phyloP scores from a whole-genome alignment of 2,888 invertebrate species.

The Conus canariensis region DNA sequence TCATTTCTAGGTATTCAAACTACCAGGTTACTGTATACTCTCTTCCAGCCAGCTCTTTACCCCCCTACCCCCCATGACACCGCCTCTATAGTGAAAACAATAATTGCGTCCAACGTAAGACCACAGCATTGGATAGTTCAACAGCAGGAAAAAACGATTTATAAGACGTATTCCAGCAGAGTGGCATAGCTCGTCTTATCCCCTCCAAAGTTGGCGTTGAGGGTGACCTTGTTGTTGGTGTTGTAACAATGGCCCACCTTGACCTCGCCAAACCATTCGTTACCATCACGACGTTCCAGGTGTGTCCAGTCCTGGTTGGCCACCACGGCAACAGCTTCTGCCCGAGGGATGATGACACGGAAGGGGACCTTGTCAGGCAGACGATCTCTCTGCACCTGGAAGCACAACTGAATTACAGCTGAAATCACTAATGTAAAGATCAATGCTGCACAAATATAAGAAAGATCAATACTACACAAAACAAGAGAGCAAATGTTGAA shows the following conservation, averaged over 20 bases:
- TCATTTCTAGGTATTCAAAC: background rate
- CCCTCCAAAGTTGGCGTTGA: conserved; percentile 77
- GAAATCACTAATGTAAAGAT: too few species aligned
- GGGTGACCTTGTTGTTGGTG: conserved; percentile 69
- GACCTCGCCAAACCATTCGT: conserved; percentile 75
- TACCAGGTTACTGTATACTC: background rate
- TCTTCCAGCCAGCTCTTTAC: background rate
- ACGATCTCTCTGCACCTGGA: conserved; percentile 49
- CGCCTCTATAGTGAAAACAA: background rate
- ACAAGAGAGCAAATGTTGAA: background rate
- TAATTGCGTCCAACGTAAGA: background rate
- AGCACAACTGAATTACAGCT: background rate
- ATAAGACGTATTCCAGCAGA: conserved; percentile 73
- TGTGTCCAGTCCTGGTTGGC: conserved; percentile 77
- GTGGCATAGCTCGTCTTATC: conserved; percentile 77
- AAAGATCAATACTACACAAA: background rate
- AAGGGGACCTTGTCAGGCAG: conserved; percentile 63
- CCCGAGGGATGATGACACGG: conserved; percentile 73
- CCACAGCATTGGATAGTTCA: background rate
- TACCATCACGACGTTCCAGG: conserved; percentile 64
- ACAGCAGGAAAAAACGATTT: conserved; percentile 29
- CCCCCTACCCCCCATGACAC: background rate
- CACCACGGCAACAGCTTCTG: conserved; percentile 77
- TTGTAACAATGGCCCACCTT: conserved; percentile 69
- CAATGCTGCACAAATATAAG: background rate